Evolutionary conservation across 2,888 invertebrate species (phyloP).

Genomic region (Leptogaster cylindrica): DNA sequence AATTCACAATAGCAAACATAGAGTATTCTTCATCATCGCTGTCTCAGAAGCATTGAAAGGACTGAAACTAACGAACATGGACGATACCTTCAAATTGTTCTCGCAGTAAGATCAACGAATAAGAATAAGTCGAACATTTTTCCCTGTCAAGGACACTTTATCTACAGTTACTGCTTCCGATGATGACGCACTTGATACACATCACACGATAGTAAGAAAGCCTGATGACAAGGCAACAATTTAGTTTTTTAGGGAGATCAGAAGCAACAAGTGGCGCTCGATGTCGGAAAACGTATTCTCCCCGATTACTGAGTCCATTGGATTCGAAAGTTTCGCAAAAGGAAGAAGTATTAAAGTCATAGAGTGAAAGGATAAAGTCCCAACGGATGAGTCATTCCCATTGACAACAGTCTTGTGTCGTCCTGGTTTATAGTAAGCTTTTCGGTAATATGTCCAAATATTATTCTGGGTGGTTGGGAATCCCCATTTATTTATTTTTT

Average conservation of each 20-base stretch:
- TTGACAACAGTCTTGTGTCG: too few relatives aligned
- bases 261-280: background rate
- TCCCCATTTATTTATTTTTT: too few relatives aligned
- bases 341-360: background rate
- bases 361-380: background rate
- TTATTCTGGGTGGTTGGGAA: background rate
- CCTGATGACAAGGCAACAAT: background rate
- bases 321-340: background rate
- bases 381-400: too few relatives aligned
- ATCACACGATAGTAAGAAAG: background rate
- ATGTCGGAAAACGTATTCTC: conserved; percentile 29
- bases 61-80: too few relatives aligned
- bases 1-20: too few relatives aligned
- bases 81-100: too few relatives aligned
- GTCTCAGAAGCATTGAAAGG: too few relatives aligned
- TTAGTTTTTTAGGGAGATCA: background rate
- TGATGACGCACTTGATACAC: conserved; percentile 26
- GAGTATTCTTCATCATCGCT: too few relatives aligned
- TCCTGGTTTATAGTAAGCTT: too few relatives aligned
- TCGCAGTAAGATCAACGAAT: too few relatives aligned
- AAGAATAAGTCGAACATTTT: too few relatives aligned
- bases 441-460: background rate
- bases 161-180: conserved; percentile 30
- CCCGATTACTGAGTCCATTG: conserved; percentile 23
- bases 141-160: too few relatives aligned